Conservation (phyloP, 2,797 vertebrate species). For the Phrynocephalus guinanensis region DNA sequence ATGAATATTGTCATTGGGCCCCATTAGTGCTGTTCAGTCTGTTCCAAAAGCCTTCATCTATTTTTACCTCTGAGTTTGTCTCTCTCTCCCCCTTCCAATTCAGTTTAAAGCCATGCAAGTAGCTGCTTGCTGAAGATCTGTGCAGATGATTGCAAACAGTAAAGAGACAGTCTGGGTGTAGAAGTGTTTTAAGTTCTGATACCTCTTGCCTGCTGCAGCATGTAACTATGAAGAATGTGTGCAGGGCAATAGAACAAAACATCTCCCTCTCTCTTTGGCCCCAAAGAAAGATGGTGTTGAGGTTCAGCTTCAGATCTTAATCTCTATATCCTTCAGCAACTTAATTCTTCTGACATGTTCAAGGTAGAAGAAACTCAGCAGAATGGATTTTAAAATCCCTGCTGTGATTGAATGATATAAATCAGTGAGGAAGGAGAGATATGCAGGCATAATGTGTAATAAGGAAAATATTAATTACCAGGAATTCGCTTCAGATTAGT, state of each 20-base stretch:
- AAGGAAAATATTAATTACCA: background rate
- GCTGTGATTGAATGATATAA: background rate
- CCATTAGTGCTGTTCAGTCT: too few species aligned
- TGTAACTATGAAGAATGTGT: background rate
- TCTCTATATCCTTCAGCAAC: constrained; percentile 9
- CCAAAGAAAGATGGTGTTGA: background rate
- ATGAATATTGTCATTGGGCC: too few species aligned
- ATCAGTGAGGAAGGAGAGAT: background rate
- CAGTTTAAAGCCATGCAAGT: background rate
- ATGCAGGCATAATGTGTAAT: background rate
- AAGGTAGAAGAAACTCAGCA: background rate
- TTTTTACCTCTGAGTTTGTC: too few species aligned
- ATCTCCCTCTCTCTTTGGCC: background rate
- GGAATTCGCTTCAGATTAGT: background rate
- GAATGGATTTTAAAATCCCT: background rate
- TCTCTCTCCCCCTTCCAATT: too few species aligned
- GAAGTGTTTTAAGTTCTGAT: constrained; percentile 4
- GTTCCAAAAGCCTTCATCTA: too few species aligned
- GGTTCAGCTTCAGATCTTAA: constrained; percentile 38
- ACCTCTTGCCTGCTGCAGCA: constrained; percentile 5
- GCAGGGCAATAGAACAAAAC: background rate
- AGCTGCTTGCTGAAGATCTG: background rate
- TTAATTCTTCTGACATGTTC: background rate
- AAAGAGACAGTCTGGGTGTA: background rate
- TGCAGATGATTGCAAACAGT: background rate